Evolutionary conservation across 2,888 invertebrate genomes (phyloP), one percentile per base, ranked within the genome.

Genomic region (Cactoblastis cactorum): DNA sequence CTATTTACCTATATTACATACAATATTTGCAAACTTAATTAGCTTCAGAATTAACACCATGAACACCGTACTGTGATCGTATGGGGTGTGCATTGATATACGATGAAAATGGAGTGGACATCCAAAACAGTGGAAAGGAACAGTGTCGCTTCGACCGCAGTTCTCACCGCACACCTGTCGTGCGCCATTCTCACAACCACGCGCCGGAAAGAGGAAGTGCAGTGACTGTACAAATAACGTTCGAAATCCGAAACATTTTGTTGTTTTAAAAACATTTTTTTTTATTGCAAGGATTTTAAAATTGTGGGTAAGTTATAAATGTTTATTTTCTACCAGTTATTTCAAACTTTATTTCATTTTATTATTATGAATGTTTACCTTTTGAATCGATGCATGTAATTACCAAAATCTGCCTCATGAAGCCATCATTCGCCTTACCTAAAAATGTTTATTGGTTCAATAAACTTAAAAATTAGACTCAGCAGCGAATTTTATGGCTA

Each of bases 171-270:
- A 76, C 77, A 76, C 73, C 71, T 70, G 69, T 56, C 59, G 17
- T 45, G 43, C 51, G 51, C 47, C 54, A 52, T 51, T 59, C 58
- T 61, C 63, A 68, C 19, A 14, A 38, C 41, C 22, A 19, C 59
- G 57, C 69, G 54, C 55, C 67, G 74, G 73, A 69, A 62, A 64
- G 65, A 75, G 81, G 81, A 83, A 85, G 85, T 85, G 85, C 78
- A 83, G 86, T 84, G 86, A 73, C 61, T 65, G 65, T 61, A 68
- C 61, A 62, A 63, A 71, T 63, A 61, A 65, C 67, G 59, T 68
- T 71, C 58, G 56, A 73, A 70, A 68, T 74, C 67, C 60, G 69
- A 74, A 72, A 70, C 9, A 58, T 64, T 53, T 58, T 67, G 59
- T 59, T 60, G 57, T 57, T 47, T 46, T 12, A 19, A 19, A 19